Conservation (phyloP, 2,888 invertebrate species). For the Ormyrus rosae region DNA sequence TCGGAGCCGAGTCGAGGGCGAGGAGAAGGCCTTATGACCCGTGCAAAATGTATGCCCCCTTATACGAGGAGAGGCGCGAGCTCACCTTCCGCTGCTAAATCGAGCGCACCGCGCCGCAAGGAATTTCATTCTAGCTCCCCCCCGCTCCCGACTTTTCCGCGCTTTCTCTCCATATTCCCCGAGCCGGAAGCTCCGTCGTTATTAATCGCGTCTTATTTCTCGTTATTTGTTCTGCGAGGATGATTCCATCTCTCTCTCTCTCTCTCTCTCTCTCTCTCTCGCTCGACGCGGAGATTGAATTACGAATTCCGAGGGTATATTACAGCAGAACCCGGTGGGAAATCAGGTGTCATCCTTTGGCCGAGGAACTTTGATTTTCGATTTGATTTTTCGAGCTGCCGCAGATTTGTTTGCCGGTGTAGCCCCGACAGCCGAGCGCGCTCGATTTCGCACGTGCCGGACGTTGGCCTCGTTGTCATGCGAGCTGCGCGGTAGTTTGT, state of each 20-base stretch:
- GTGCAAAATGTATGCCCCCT: conserved; percentile 71
- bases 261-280: background rate
- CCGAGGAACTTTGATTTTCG: conserved; percentile 45
- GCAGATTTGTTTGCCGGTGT: background rate
- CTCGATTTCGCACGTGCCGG: too few relatives aligned
- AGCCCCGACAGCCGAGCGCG: background rate
- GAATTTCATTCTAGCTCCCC: conserved; percentile 63
- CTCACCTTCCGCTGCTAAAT: conserved; percentile 61
- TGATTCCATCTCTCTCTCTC: background rate
- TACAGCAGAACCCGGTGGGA: conserved; percentile 40
- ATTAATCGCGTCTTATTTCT: conserved; percentile 57
- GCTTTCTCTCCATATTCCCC: background rate
- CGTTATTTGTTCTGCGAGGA: conserved; percentile 21
- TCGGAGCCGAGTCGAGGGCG: conserved; percentile 62
- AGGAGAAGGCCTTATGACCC: conserved; percentile 69
- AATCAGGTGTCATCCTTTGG: conserved; percentile 44
- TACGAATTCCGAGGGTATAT: conserved; percentile 43
- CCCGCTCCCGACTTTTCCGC: background rate
- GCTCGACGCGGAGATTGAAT: conserved; percentile 29
- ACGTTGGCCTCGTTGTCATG: background rate
- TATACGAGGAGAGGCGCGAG: conserved; percentile 52
- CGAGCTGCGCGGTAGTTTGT: background rate
- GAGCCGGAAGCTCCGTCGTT: background rate
- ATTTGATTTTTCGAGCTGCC: conserved; percentile 20
- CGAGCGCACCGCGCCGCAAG: conserved; percentile 63